Base-by-base conservation (phyloP, 2,113 vertebrate species). In the Ophthalmolycus amberensis region DNA sequence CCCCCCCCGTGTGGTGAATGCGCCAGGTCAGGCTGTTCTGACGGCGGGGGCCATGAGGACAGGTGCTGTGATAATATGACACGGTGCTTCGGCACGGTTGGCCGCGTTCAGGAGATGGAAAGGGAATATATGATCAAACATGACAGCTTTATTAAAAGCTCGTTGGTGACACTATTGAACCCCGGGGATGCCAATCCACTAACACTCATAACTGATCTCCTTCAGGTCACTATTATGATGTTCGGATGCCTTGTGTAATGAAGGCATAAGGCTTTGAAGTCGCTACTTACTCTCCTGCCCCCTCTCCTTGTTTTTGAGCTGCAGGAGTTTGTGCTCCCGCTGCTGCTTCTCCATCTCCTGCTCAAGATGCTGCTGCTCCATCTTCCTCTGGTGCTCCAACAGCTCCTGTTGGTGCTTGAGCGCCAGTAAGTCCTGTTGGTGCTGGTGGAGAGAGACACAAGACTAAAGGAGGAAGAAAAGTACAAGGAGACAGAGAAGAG, bases 341-440 rank as follows among this genome's bases (percentile, higher is more conserved):
- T 99, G 98, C 91, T 98, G 97, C 91, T 98, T 98, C 94, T 99
- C 97, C 93, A 99, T 92, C 89, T 98, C 97, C 93, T 98, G 97
- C 88, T 99, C 97, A 12, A 97, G 98, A 2, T 97, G 96, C 84
- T 99, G 98, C 64, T 96, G 92, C 94, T 99, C 98, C 90, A 99
- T 71, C 92, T 99, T 99, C 83, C 98, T 96, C 95, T 99, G 98
- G 88, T 99, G 98, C 85, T 99, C 98, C 92, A 99, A 50, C 40
- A 99, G 94, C 93, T 99, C 98, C 94, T 99, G 98, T 90, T 99
- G 98, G 87, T 99, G 98, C 80, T 99, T 98, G 95, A 99, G 92
- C 9, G 97, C 98, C 93, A 99, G 91, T 84, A 99, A 93, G 84
- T 99, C 98, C 93, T 99, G 98, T 88, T 99, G 98, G 75, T 99